These are phyloP conservation scores for Drosophila miranda DNA, from an alignment of 1,140 invertebrate species.

Conservation along the genomic window DNA sequence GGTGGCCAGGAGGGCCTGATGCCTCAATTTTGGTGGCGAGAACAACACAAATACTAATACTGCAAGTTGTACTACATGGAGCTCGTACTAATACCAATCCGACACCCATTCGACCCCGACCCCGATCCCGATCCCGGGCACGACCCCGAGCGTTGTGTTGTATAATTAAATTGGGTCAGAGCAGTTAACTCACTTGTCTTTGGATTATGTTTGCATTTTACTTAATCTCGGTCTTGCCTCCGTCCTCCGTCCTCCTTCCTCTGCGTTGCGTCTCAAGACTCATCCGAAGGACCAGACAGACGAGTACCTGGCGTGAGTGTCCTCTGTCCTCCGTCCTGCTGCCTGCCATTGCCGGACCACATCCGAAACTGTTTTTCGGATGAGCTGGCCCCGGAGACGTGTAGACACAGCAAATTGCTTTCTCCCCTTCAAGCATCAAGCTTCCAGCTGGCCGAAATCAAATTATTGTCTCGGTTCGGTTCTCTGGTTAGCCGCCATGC, in stretches of 20 bases:
- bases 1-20: conserved; percentile 5
- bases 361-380: conserved; percentile 2
- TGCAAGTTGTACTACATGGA: conserved; percentile 12
- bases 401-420: conserved; percentile 66
- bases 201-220: conserved; percentile 77
- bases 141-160: conserved; percentile 36
- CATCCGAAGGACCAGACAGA: too few relatives aligned
- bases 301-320: too few relatives aligned
- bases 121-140: not conserved
- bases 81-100: not conserved
- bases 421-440: conserved; percentile 10
- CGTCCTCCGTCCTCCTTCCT: not conserved
- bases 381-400: conserved; percentile 15
- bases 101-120: too few relatives aligned
- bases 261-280: not conserved
- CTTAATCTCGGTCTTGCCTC: conserved; percentile 55
- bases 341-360: too few relatives aligned
- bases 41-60: conserved; percentile 59
- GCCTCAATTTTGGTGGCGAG: conserved; percentile 62
- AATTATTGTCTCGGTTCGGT: conserved; percentile 61
- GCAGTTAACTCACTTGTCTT: conserved; percentile 78
- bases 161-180: conserved; percentile 80
- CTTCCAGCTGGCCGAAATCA: conserved; percentile 56
- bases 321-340: too few relatives aligned
- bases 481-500: not conserved